Conservation (phyloP, 2,888 invertebrate genomes). For the Heliconius sara region DNA sequence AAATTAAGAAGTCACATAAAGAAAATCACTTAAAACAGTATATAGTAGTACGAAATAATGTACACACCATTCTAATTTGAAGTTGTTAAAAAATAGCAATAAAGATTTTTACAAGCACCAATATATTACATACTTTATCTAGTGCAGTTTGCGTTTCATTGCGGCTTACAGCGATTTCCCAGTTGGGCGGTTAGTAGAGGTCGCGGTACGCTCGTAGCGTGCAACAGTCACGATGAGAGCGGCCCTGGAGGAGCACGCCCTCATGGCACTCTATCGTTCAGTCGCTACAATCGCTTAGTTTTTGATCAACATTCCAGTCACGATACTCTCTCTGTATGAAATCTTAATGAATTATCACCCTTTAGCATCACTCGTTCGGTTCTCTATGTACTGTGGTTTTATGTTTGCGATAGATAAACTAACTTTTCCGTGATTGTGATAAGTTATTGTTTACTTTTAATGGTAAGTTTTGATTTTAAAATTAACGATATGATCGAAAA, state of each 20-base stretch:
- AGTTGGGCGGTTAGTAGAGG: constrained; percentile 29
- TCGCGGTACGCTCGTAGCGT: constrained; percentile 21
- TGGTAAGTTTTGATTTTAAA: constrained; percentile 27
- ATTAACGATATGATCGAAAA: not conserved
- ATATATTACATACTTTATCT: constrained; percentile 4
- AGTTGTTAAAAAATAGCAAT: not conserved
- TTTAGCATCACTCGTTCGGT: constrained; percentile 52
- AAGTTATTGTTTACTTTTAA: constrained; percentile 1
- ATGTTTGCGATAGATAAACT: not conserved
- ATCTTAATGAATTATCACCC: constrained; percentile 62
- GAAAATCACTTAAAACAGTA: not conserved
- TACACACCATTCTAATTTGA: not conserved
- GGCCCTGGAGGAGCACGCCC: constrained; percentile 63
- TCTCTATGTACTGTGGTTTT: not conserved
- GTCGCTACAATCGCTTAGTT: constrained; percentile 57
- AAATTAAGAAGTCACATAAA: not conserved
- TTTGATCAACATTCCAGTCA: constrained; percentile 57
- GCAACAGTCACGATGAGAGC: constrained; percentile 63
- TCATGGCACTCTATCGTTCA: constrained; percentile 48
- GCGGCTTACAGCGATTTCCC: constrained; percentile 26
- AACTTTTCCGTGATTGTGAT: constrained; percentile 19
- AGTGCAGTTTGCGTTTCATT: constrained; percentile 27
- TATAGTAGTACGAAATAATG: not conserved
- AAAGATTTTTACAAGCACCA: not conserved
- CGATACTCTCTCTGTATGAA: constrained; percentile 53